Evolutionary conservation across 92 coral and sea anemone species (phyloP), one percentile per base, ranked within the genome.

Genomic region (Galaxea fascicularis): DNA sequence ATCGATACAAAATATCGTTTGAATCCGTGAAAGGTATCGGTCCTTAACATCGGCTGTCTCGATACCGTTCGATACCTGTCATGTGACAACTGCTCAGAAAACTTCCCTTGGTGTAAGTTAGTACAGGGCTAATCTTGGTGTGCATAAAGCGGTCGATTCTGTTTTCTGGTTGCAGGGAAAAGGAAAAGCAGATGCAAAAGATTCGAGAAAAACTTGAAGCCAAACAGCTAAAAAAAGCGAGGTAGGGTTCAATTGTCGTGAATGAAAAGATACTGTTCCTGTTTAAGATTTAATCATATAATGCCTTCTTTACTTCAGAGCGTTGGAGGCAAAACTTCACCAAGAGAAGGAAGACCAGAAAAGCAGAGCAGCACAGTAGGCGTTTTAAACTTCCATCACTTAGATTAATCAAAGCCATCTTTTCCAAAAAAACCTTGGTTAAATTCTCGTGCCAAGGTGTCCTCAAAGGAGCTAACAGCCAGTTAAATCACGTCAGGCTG

Each of bases 151-250:
- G 15, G 54, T 0, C 28, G 14, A 25, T 18, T 65, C 45, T 10
- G 9, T 31, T 82, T 14, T 69, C 8, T 39, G 11, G 11, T 12
- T 80, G 14, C 87, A 96, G 99, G 82, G 94, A 93, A 82, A 91
- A 88, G 60, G 97, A 96, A 65, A 77, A 82, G 26, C 99, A 96
- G 88, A 93, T 95, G 95, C 90, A 82, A 70, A 95, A 90, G 63
- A 94, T 96, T 57, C 89, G 96, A 25, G 97, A 95, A 77, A 96
- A 96, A 78, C 80, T 96, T 30, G 94, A 95, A 51, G 84, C 92
- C 53, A 96, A 96, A 82, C 93, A 90, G 87, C 87, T 95, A n/a
- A 96, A 96, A 70, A 96, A 95, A 85, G 98, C 92, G 59, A 93
- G 95, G 99, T 96, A 82, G 68, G 17, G 52, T 26, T 2, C n/a